These are phyloP conservation scores for Odobenus rosmarus DNA, from an alignment of 2,113 vertebrate species.

Conservation along the genomic window DNA sequence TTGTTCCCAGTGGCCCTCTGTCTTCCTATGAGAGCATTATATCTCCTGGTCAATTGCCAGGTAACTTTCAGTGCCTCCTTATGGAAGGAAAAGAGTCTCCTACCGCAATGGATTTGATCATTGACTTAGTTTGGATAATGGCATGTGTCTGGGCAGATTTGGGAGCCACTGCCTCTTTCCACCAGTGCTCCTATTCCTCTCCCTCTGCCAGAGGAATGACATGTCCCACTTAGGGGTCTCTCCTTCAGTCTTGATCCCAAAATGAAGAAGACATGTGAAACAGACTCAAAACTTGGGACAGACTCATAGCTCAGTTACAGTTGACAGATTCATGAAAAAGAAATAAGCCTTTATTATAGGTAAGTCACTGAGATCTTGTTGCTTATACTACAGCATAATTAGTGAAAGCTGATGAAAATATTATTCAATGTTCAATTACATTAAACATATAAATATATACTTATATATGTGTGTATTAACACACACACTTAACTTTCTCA, in stretches of 20 bases:
- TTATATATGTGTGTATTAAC: neutral
- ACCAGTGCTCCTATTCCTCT: neutral
- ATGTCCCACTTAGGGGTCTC: no score
- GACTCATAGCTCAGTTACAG: neutral
- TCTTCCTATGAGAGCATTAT: neutral
- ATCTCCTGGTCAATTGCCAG: neutral
- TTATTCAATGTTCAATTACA: neutral
- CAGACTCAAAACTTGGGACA: neutral
- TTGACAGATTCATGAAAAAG: neutral
- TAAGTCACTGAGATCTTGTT: neutral
- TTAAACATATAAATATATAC: neutral
- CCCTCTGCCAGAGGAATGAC: neutral
- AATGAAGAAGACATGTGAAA: neutral
- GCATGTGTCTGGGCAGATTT: neutral
- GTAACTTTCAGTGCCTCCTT: neutral
- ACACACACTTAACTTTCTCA: neutral
- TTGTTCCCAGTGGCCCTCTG: neutral
- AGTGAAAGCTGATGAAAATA: neutral
- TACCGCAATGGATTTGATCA: neutral
- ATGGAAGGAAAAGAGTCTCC: neutral
- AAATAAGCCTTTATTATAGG: neutral
- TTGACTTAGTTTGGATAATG: neutral
- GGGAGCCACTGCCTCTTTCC: neutral
- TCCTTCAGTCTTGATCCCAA: neutral
- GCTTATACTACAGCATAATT: neutral